Evolutionary conservation across 2,113 vertebrate species (phyloP).

Genomic region (Psammodynastes pulverulentus): DNA sequence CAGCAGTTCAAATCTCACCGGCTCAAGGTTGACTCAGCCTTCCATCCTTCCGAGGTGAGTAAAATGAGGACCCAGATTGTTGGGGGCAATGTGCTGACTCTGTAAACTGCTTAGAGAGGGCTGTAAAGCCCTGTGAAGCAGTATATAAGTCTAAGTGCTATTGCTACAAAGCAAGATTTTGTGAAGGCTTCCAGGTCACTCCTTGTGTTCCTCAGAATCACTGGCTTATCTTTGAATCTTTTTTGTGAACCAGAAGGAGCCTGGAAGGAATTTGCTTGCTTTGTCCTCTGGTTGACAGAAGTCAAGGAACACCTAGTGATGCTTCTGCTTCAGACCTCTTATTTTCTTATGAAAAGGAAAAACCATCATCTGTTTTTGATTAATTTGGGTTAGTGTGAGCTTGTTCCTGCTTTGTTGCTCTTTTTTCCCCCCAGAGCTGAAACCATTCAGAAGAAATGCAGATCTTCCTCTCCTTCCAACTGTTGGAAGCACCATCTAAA

Average conservation of each 20-base stretch:
- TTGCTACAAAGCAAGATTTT: not conserved
- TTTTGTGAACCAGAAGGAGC: not conserved
- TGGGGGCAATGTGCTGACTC: no score
- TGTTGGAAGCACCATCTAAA: not conserved
- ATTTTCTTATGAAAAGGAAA: not conserved
- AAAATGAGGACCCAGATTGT: no score
- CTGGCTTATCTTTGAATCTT: not conserved
- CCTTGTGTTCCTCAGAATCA: no score
- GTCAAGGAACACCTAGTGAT: not conserved
- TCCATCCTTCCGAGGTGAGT: no score
- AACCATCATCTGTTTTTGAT: not conserved
- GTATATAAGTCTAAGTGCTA: no score
- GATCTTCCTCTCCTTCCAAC: not conserved
- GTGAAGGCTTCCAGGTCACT: not conserved
- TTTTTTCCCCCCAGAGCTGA: not conserved
- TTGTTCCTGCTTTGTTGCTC: not conserved
- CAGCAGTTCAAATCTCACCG: no score
- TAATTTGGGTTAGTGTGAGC: not conserved
- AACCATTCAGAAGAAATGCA: not conserved
- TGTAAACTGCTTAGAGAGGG: no score
- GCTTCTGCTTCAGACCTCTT: not conserved
- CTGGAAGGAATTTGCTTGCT: not conserved
- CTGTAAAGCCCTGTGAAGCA: no score
- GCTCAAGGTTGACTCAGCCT: no score
- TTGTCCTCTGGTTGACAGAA: not conserved